Evolutionary conservation across 1,140 invertebrate species (phyloP).

Genomic region (Neuroterus valhalla): DNA sequence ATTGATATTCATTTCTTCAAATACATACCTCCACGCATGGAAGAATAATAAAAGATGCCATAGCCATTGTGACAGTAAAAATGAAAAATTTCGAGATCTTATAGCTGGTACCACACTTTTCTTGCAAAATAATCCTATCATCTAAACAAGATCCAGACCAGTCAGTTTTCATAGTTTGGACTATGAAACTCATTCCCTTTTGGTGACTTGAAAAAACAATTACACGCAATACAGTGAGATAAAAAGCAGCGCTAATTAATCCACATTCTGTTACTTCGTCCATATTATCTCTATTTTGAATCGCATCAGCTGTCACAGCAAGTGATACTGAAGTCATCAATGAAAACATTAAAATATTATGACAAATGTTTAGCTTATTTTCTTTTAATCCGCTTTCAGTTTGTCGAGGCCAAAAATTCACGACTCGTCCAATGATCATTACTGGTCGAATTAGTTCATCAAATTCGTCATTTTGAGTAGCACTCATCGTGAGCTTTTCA

Average conservation of each 20-base stretch:
- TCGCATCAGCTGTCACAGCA: not conserved
- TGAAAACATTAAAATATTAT: not conserved
- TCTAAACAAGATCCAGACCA: slow-evolving; percentile 47
- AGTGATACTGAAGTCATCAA: not conserved
- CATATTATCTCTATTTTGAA: slow-evolving; percentile 45
- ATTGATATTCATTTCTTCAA: no score
- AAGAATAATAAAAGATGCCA: slow-evolving; percentile 38
- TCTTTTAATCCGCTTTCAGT: no score
- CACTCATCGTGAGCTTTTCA: no score
- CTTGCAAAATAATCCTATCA: slow-evolving; percentile 45
- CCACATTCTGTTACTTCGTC: slow-evolving; percentile 57
- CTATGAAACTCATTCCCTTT: slow-evolving; percentile 52
- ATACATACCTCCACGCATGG: slow-evolving; percentile 57
- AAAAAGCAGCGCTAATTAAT: slow-evolving; percentile 45
- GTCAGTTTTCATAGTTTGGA: slow-evolving; percentile 57
- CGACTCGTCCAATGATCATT: no score
- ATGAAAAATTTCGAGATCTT: slow-evolving; percentile 58
- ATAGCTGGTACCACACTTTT: slow-evolving; percentile 55
- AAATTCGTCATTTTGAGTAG: no score
- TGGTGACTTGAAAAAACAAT: slow-evolving; percentile 44
- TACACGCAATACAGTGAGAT: slow-evolving; percentile 50
- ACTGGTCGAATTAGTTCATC: no score
- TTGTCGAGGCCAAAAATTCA: no score
- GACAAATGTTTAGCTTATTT: no score
- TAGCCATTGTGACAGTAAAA: slow-evolving; percentile 41